phyloP scores from a whole-genome alignment of 2,888 invertebrate genomes.

The Andrena marginata region DNA sequence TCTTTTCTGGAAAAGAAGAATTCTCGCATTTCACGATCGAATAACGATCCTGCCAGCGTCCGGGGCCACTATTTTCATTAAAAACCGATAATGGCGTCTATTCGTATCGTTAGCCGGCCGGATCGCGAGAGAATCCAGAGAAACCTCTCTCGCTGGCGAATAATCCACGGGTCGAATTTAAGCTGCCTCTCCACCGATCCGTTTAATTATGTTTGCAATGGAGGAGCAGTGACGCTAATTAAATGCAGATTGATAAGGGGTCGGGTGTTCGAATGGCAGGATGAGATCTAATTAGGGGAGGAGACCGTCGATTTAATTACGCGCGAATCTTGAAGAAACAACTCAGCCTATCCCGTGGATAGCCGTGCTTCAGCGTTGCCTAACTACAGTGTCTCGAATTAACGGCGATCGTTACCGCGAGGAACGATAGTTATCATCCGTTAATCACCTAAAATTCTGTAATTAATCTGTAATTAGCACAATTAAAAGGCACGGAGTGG shows the following conservation, averaged over 20 bases:
- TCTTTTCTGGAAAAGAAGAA: background rate
- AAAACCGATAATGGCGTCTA: background rate
- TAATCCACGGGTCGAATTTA: slow-evolving; percentile 21
- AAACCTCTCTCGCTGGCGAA: background rate
- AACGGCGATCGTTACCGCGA: background rate
- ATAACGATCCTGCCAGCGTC: background rate
- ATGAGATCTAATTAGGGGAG: slow-evolving; percentile 49
- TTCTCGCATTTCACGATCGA: background rate
- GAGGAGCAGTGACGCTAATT: slow-evolving; percentile 41
- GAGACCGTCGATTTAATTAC: slow-evolving; percentile 40
- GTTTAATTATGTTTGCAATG: slow-evolving; percentile 42
- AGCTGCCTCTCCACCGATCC: slow-evolving; percentile 5
- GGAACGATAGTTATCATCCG: background rate
- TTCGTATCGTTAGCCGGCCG: background rate
- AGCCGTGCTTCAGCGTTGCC: background rate
- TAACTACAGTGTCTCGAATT: background rate
- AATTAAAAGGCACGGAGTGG: too few species aligned
- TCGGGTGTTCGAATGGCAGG: slow-evolving; percentile 42
- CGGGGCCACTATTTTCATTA: background rate
- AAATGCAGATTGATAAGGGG: slow-evolving; percentile 57
- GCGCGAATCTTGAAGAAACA: slow-evolving; percentile 25
- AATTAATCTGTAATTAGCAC: background rate
- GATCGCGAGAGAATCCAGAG: background rate
- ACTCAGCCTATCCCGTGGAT: background rate
- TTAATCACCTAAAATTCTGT: background rate